Evolutionary conservation across 2,888 invertebrate genomes (phyloP), one percentile per base, ranked within the genome.

Genomic region (Megaustenia siamemsis): DNA sequence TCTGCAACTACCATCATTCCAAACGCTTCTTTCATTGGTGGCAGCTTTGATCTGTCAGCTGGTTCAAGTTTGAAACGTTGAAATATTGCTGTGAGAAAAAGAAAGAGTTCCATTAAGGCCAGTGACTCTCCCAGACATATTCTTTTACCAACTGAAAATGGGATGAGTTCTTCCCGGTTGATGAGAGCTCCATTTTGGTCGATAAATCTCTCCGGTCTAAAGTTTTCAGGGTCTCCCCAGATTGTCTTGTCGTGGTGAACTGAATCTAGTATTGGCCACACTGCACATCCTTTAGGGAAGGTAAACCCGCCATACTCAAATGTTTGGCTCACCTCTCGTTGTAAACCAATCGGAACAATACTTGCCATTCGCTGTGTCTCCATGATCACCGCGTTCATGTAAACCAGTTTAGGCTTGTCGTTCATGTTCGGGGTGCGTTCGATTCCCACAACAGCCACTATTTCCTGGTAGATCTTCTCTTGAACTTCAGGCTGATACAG

Each of bases 401-500:
- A 87, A 3, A 77, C 76, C 63, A 88, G 69, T 24, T 79, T 66
- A 4, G 80, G 38, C 56, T 78, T 84, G 75, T 88, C 86, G 0
- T 28, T 60, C n/a, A 86, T 68, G 24, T 63, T 83, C 2, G 88
- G 88, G 4, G 81, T 56, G 4, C 86, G 82, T 1, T 86, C 63
- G 0, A 21, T 53, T 81, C 93, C 93, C 77, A 95, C 93, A 69
- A 94, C 91, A 4, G 87, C 86, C 18, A 86, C 76, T 3, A 88
- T 84, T 60, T 88, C 88, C 49, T 69, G 18, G 18, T 83, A 71
- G 24, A 82, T 45, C 32, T 76, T 82, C n/a, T 82, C 79, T 63
- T 86, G 86, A 18, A 86, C 96, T 24, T 97, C 95, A 63, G 96
- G 96, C 91, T 97, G 96, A 73, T 96, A 95, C 12, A 97, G 97